Percentiles rank a stretch among this genome's conserved stretches.
Evolutionary conservation across 2,888 invertebrate species (phyloP).

Genomic region (Aplocera efformata): DNA sequence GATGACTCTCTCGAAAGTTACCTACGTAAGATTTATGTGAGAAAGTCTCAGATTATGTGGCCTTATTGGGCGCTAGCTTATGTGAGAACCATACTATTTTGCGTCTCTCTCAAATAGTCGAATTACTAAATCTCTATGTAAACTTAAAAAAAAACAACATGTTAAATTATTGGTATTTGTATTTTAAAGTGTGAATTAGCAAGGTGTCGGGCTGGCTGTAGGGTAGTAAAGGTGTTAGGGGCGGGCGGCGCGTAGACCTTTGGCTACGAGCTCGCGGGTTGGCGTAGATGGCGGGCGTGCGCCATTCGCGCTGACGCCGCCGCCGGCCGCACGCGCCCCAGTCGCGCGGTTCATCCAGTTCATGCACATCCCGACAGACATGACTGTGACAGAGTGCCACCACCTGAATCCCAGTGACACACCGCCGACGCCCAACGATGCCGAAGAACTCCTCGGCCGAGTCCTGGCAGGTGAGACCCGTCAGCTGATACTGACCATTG

Average conservation of each 20-base stretch:
- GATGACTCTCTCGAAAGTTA: too few species aligned
- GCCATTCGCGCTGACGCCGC: constrained; percentile 76
- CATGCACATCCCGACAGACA: constrained; percentile 67
- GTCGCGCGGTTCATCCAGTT: constrained; percentile 60
- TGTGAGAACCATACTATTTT: too few species aligned
- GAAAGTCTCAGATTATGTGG: too few species aligned
- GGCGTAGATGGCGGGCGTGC: constrained; percentile 62
- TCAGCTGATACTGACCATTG: constrained; percentile 50
- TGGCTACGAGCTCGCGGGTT: constrained; percentile 57
- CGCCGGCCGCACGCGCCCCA: constrained; percentile 73
- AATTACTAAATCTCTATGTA: too few species aligned
- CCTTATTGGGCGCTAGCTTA: too few species aligned
- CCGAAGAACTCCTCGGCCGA: constrained; percentile 70
- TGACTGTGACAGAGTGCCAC: constrained; percentile 74
- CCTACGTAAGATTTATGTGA: too few species aligned
- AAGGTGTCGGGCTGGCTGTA: neutral
- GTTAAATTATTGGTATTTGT: too few species aligned
- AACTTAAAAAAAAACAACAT: too few species aligned
- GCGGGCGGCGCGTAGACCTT: constrained; percentile 51
- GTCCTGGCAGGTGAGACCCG: constrained; percentile 70
- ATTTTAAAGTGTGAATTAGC: too few species aligned
- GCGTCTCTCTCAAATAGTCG: too few species aligned
- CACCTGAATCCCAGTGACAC: constrained; percentile 44
- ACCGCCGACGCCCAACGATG: constrained; percentile 48
- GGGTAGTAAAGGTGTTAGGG: constrained; percentile 47